phyloP scores from a whole-genome alignment of 2,888 invertebrate species.

The Cyrtodaria siliqua region DNA sequence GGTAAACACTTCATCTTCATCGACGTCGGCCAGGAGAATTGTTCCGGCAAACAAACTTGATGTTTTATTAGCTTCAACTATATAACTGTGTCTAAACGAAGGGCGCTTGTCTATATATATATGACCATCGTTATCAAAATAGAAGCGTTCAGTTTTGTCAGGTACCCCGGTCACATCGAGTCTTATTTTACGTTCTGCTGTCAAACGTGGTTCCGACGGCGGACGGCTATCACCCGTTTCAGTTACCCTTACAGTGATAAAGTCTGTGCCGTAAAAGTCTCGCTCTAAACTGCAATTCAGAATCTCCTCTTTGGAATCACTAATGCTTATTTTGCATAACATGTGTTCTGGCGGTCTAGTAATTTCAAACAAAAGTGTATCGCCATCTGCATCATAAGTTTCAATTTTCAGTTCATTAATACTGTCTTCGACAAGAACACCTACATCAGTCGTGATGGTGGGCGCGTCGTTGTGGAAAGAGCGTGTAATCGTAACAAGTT shows the following conservation, averaged over 20 bases:
- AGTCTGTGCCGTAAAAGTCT: constrained; percentile 61
- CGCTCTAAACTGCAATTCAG: constrained; percentile 46
- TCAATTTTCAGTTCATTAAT: constrained; percentile 16
- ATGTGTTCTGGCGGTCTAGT: constrained; percentile 35
- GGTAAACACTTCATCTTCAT: constrained; percentile 39
- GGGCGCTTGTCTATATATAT: constrained; percentile 38
- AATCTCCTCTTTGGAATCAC: constrained; percentile 21
- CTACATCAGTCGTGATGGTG: constrained; percentile 25
- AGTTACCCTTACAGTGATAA: constrained; percentile 45
- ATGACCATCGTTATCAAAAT: constrained; percentile 34
- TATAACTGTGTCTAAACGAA: constrained; percentile 14
- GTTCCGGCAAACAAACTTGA: constrained; percentile 26
- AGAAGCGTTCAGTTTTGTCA: constrained; percentile 46
- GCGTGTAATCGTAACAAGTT: constrained; percentile 24
- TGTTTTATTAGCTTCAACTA: constrained; percentile 39
- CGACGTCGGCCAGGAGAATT: constrained; percentile 46
- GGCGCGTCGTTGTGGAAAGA: constrained; percentile 47
- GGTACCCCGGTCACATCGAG: constrained; percentile 22
- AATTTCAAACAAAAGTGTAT: constrained; percentile 54
- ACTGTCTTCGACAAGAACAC: constrained; percentile 34
- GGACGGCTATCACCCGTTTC: constrained; percentile 38
- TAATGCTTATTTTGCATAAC: constrained; percentile 38
- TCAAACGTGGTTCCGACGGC: constrained; percentile 27
- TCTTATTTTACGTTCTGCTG: constrained; percentile 16
- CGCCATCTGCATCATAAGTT: constrained; percentile 59